These are phyloP conservation scores for Pseudorectes ferrugineus DNA, from an alignment of 2,113 vertebrate genomes.

Conservation along the genomic window DNA sequence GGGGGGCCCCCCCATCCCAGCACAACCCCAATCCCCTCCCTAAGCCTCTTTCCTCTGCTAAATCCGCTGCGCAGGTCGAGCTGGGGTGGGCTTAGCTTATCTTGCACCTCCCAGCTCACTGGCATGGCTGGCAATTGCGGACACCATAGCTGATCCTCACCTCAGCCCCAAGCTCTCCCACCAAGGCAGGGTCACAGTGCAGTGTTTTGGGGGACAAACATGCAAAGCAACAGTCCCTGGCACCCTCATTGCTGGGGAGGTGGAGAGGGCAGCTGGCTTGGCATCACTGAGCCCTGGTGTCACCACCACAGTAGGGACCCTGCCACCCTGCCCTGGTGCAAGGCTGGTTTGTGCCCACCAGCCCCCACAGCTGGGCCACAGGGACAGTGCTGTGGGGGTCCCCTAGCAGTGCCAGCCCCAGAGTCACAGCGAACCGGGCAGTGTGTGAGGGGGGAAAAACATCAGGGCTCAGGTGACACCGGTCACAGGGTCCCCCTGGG, in stretches of 20 bases:
- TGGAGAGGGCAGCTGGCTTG: neutral
- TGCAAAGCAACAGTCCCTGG: neutral
- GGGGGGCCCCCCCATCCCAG: fast-evolving
- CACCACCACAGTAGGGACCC: fast-evolving
- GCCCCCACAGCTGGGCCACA: neutral
- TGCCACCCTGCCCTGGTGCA: fast-evolving
- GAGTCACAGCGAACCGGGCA: fast-evolving
- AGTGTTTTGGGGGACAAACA: neutral
- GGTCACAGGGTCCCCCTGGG: neutral
- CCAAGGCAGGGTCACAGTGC: too few relatives aligned
- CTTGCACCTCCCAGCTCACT: neutral
- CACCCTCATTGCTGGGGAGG: neutral
- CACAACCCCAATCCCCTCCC: slow-evolving; percentile 21
- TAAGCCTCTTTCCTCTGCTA: slow-evolving; percentile 41
- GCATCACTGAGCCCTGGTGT: neutral
- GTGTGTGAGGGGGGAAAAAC: fast-evolving
- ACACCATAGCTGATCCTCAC: neutral
- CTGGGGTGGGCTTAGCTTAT: neutral
- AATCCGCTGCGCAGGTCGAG: neutral
- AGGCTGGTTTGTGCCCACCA: fast-evolving
- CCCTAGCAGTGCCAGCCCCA: neutral
- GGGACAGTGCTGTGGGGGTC: neutral
- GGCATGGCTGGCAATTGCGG: neutral
- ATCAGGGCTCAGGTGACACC: neutral
- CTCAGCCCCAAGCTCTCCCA: neutral